Evolutionary conservation across 64 coral and sea anemone genomes (phyloP).

Genomic region (Catalaphyllia jardinei): DNA sequence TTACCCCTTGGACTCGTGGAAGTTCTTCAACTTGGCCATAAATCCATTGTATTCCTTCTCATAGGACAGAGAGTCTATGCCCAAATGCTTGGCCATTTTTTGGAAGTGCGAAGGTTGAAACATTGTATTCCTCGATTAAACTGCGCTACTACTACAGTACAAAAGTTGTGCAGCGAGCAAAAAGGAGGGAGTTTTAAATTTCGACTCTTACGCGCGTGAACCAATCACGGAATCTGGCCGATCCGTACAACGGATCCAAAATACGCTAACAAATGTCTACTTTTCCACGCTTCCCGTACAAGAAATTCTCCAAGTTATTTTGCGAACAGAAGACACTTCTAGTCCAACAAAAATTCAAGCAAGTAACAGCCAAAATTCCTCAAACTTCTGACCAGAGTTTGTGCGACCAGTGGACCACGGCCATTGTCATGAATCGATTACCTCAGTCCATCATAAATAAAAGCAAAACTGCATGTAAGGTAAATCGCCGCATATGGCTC

Average conservation of each 20-base stretch:
- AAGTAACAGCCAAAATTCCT: slow-evolving; percentile 48
- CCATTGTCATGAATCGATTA: slow-evolving; percentile 97
- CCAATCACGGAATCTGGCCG: slow-evolving; percentile 90
- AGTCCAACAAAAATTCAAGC: slow-evolving; percentile 26
- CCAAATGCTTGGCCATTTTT: slow-evolving; percentile 88
- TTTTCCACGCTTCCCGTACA: background rate
- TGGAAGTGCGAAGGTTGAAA: slow-evolving; percentile 58
- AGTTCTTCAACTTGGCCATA: slow-evolving; percentile 97
- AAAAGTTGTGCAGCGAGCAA: slow-evolving; percentile 78
- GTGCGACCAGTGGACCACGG: slow-evolving; percentile 69
- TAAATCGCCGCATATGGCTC: slow-evolving; percentile 61
- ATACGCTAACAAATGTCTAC: slow-evolving; percentile 37
- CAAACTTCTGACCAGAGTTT: slow-evolving; percentile 87
- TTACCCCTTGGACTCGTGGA: slow-evolving; percentile 96
- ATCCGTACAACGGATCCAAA: slow-evolving; percentile 84
- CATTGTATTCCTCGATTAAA: slow-evolving; percentile 51
- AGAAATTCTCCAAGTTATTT: background rate
- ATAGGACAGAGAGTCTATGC: slow-evolving; percentile 76
- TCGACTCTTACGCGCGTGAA: slow-evolving; percentile 81
- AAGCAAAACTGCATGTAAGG: slow-evolving; percentile 84
- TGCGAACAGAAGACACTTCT: slow-evolving; percentile 39
- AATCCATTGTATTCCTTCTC: slow-evolving; percentile 97
- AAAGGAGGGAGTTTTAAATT: slow-evolving; percentile 99
- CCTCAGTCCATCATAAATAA: slow-evolving; percentile 94
- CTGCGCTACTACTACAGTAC: slow-evolving; percentile 61